Base-by-base conservation (phyloP, 1,140 invertebrate species). In the Sminthurinus signatus region DNA sequence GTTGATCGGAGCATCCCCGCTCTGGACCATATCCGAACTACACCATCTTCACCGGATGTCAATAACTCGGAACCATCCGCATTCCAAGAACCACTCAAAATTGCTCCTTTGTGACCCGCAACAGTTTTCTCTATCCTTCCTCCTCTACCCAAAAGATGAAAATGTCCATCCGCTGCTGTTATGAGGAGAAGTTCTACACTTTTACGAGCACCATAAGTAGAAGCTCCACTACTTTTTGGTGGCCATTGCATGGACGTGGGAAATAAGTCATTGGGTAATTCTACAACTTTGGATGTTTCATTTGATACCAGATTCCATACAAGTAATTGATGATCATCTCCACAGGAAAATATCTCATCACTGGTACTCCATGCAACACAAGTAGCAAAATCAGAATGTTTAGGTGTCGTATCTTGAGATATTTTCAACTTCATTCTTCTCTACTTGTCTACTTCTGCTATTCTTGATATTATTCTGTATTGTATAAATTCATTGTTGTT, bases 11-110 rank as follows among this genome's bases (percentile, higher is more conserved):
- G 78, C 85, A 99, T 93, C 51, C 95, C 95, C 76, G 87, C 93
- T 29, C 92, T 79, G 2, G 96, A 98, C 95, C 96, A 99, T 62
- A 98, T 87, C 79, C 98, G 97, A 0, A 98, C 84, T 39, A 85
- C 83, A 15, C 96, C 96, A 81, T 99, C 96, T 81, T 99, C 95
- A 1, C 95, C 94, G 74, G 86, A 93, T 91, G 68, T 60, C 64
- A 96, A 78, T 46, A 98, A 81, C 14, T 91, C 89, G 44, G 89
- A 86, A 3, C 92, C 96, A 80, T 98, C 94, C 61, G 86, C 85
- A 78, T 88, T 96, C 96, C 96, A 98, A 74, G 83, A 83, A 14
- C 86, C 87, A 25, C 84, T 81, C 3, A 93, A 80, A 57, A 91
- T 86, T 17, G 93, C 92, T n/a, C 88, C 71, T 77, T 88, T 86